Evolutionary conservation across 2,113 vertebrate species (phyloP), one percentile per base, ranked within the genome.

Genomic region (Hoplias malabaricus): DNA sequence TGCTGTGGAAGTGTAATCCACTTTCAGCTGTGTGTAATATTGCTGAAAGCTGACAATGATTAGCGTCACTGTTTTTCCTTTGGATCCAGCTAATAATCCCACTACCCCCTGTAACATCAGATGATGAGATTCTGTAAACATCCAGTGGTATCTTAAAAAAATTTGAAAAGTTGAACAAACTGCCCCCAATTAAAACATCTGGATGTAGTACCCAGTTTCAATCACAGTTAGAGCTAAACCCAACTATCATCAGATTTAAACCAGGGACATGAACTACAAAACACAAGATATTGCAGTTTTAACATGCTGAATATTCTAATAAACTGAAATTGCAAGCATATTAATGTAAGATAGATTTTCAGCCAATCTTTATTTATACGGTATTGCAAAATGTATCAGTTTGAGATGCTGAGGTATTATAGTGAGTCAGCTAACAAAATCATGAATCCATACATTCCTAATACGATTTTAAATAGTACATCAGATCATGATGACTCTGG

Each of bases 1-100:
- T 54, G 46, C 71, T 36, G 16, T 68, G 40, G 59, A 83, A 82
- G 43, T 80, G 73, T 82, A 85, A 84, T 87, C 83, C 83, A 78
- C 71, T 84, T 82, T 83, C 53, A 36, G 62, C 77, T 72, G 31
- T 67, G 56, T 87, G 80, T 79, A 78, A 78, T 77, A 80, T 68
- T 34, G 42, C 80, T 68, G 48, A 76, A 76, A 77, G 71, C 61
- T 62, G 73, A 80, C 76, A 78, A 53, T 73, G 69, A 77, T 79
- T 75, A 78, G 75, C 73, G 82, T 80, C 43, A 61, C 21, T n/a
- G 5, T 25, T 77, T 66, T 25, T 33, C 21, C 34, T 46, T 54
- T 25, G 34, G 21, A 21, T 25, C 23, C 16, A 19, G 12, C 42
- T 50, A 66, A 29, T 21, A 56, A 76, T n/a, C n/a, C n/a, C n/a